phyloP scores from a whole-genome alignment of 2,888 invertebrate species.

The Ceratothoa steindachneri region DNA sequence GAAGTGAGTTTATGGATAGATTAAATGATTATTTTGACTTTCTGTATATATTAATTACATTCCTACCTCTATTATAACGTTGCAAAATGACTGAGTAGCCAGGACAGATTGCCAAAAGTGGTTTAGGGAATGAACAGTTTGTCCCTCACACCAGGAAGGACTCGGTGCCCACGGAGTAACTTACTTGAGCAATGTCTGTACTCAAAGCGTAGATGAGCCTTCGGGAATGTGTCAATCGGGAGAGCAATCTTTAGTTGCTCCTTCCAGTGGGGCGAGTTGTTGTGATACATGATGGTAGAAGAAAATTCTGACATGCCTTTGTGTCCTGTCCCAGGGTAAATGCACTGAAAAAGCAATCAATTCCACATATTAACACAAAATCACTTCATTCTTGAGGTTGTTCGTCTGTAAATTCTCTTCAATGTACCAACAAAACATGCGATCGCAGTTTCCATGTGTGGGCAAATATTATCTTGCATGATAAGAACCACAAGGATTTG shows the following conservation, averaged over 20 bases:
- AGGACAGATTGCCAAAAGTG: too few species aligned
- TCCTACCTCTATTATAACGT: too few species aligned
- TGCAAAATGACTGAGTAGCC: too few species aligned
- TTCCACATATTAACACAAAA: too few species aligned
- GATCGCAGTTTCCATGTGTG: too few species aligned
- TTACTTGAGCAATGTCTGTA: conserved; percentile 89
- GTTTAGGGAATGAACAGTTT: too few species aligned
- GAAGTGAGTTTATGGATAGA: too few species aligned
- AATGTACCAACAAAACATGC: conserved; percentile 47
- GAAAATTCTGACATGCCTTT: conserved; percentile 56
- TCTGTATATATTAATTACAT: too few species aligned
- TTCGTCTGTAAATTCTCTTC: neutral
- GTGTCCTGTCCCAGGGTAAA: conserved; percentile 81
- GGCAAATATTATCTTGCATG: too few species aligned
- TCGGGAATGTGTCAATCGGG: conserved; percentile 85
- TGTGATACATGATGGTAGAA: conserved; percentile 86
- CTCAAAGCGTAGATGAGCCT: conserved; percentile 86
- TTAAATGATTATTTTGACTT: too few species aligned
- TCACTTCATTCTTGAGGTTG: too few species aligned
- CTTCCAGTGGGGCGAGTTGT: conserved; percentile 87
- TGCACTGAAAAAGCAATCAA: conserved; percentile 63
- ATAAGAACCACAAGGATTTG: too few species aligned
- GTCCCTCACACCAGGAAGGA: neutral
- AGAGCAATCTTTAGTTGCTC: conserved; percentile 82
- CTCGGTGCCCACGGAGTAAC: conserved; percentile 52